phyloP scores from a whole-genome alignment of 2,797 vertebrate genomes.

The Neopelma chrysocephalum region DNA sequence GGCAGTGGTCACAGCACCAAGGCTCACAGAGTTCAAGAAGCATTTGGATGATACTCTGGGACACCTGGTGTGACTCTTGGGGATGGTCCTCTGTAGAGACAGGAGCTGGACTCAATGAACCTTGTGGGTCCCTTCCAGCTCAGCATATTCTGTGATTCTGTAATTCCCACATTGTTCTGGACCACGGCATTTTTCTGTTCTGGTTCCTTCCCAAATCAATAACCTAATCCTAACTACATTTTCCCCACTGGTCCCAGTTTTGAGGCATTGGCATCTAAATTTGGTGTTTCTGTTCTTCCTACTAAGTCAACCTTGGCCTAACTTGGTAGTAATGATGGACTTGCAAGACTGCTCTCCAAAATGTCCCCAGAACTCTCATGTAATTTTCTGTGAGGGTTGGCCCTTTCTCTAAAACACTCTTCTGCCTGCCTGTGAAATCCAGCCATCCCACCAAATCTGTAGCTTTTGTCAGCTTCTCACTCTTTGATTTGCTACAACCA shows the following conservation, averaged over 20 bases:
- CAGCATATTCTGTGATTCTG: background rate
- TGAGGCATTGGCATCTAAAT: background rate
- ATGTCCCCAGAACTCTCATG: background rate
- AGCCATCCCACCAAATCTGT: background rate
- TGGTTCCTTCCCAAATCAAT: background rate
- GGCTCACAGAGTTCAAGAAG: background rate
- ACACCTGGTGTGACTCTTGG: background rate
- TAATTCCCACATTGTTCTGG: background rate
- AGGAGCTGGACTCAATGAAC: background rate
- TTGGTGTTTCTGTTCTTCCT: background rate
- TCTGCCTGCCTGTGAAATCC: background rate
- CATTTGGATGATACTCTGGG: background rate
- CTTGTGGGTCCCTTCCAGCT: background rate
- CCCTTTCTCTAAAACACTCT: fast-evolving
- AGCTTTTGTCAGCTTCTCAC: background rate
- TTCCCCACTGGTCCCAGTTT: background rate
- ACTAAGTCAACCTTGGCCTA: background rate
- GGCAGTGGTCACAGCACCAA: background rate
- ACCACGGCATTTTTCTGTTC: background rate
- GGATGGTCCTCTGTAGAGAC: background rate
- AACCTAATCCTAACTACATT: background rate
- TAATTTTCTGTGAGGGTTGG: background rate
- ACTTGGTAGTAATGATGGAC: background rate
- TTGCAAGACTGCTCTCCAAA: background rate
- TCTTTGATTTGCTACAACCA: background rate